Evolutionary conservation across 2,113 vertebrate genomes (phyloP).

Genomic region (Psammodynastes pulverulentus): DNA sequence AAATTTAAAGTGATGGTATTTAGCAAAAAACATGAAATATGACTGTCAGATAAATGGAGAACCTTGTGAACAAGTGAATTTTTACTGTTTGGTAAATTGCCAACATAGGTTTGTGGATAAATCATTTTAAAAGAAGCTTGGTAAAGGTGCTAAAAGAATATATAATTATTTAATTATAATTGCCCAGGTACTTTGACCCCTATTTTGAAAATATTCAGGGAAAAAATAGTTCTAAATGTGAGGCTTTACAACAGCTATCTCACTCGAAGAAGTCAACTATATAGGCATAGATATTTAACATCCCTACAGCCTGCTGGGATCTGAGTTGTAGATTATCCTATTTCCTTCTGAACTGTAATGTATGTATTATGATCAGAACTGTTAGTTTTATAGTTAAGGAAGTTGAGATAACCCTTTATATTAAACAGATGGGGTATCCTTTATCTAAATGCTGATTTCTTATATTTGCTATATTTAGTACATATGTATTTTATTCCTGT

Average conservation of each 20-base stretch:
- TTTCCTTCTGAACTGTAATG: neutral
- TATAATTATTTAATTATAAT: too few relatives aligned
- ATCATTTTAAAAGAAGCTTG: neutral
- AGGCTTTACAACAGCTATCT: too few relatives aligned
- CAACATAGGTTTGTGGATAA: neutral
- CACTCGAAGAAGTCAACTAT: neutral
- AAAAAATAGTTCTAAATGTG: too few relatives aligned
- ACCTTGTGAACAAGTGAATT: neutral
- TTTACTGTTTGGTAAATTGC: neutral
- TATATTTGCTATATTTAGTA: neutral
- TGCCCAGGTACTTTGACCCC: too few relatives aligned
- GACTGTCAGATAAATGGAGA: neutral
- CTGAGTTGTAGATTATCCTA: neutral
- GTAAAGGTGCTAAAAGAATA: too few relatives aligned
- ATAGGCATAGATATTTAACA: neutral
- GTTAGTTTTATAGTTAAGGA: neutral
- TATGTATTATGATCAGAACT: neutral
- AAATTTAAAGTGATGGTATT: neutral
- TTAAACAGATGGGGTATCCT: neutral
- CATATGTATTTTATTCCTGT: neutral
- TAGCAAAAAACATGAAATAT: neutral
- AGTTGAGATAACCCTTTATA: neutral
- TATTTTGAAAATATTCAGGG: too few relatives aligned
- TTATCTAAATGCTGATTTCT: neutral
- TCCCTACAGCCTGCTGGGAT: neutral